These are phyloP conservation scores for Pyrrhosoma nymphula DNA, from an alignment of 2,888 invertebrate genomes.

Conservation along the genomic window DNA sequence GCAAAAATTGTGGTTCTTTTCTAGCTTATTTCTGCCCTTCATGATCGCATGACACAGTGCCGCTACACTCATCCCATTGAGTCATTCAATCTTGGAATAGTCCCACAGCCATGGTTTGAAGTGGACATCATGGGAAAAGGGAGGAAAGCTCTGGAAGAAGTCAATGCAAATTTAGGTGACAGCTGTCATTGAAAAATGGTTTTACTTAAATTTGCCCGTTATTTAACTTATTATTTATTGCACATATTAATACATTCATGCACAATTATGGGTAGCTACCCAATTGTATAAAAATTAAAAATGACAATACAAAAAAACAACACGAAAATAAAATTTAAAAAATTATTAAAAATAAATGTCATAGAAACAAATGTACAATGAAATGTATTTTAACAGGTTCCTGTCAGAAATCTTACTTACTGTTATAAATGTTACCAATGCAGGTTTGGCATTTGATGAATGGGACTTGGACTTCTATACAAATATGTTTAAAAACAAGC, in stretches of 20 bases:
- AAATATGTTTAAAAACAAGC: slow-evolving; percentile 88
- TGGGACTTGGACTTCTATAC: slow-evolving; percentile 96
- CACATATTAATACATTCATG: too few species aligned
- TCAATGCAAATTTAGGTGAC: slow-evolving; percentile 87
- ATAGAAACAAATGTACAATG: too few species aligned
- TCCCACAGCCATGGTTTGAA: slow-evolving; percentile 87
- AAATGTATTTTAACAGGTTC: too few species aligned
- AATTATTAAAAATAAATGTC: background rate
- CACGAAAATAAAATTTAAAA: background rate
- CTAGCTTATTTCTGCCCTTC: slow-evolving; percentile 82
- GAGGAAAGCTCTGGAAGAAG: slow-evolving; percentile 88
- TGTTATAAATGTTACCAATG: slow-evolving; percentile 68
- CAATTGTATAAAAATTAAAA: too few species aligned
- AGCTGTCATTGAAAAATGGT: slow-evolving; percentile 48
- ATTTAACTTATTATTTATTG: too few species aligned
- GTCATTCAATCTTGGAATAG: slow-evolving; percentile 80
- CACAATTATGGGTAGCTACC: too few species aligned
- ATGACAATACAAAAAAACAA: too few species aligned
- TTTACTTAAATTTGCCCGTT: slow-evolving; percentile 2
- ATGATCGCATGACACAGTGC: slow-evolving; percentile 97
- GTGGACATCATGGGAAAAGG: slow-evolving; percentile 91
- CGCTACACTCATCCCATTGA: slow-evolving; percentile 84
- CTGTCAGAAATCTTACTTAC: too few species aligned
- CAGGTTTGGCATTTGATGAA: slow-evolving; percentile 94
- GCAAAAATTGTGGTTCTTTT: slow-evolving; percentile 62